Conservation (phyloP, 2,888 invertebrate species). For the Melolontha melolontha region DNA sequence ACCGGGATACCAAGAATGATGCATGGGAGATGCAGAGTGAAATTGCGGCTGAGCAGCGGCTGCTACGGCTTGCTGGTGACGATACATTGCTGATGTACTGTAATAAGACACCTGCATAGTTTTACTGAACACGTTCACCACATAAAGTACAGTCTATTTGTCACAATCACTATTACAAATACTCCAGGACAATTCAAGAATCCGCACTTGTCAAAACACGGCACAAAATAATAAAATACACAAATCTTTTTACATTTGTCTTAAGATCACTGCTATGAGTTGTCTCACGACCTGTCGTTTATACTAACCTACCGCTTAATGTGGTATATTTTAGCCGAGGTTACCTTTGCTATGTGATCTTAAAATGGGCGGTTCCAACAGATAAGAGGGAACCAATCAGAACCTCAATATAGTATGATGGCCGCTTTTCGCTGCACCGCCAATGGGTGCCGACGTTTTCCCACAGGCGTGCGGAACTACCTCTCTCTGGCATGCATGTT, state of each 20-base stretch:
- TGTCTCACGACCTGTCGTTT: constrained; percentile 11
- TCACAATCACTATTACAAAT: not conserved
- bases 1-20: constrained; percentile 65
- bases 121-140: constrained; percentile 32
- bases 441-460: constrained; percentile 49
- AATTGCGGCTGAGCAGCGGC: constrained; percentile 65
- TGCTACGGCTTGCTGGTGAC: constrained; percentile 59
- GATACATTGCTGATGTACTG: constrained; percentile 70
- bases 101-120: constrained; percentile 79
- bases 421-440: constrained; percentile 53
- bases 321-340: constrained; percentile 25
- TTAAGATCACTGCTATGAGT: not conserved
- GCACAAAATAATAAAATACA: not conserved
- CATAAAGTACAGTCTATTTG: not conserved
- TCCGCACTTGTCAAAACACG: not conserved
- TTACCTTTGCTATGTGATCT: constrained; percentile 45
- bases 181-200: not conserved
- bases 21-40: constrained; percentile 53
- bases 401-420: constrained; percentile 53
- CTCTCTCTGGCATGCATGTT: constrained; percentile 15
- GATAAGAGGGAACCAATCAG: constrained; percentile 52
- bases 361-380: constrained; percentile 42
- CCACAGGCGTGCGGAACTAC: constrained; percentile 8
- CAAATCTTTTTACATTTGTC: too few relatives aligned
- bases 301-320: constrained; percentile 22